Conservation (phyloP, 2,888 invertebrate species). For the Pemphredon lugubris region DNA sequence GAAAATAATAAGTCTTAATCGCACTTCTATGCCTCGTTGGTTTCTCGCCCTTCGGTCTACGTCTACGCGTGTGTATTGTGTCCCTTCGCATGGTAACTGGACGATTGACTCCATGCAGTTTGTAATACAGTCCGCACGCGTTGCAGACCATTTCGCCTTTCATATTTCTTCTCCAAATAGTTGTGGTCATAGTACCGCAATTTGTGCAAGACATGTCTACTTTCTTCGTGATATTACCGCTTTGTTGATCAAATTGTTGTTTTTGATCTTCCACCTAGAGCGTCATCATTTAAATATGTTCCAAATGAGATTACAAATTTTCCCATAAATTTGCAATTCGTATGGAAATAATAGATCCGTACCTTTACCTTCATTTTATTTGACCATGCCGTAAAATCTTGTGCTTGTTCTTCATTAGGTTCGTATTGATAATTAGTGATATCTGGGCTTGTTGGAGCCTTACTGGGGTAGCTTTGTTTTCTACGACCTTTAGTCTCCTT, state of each 20-base stretch:
- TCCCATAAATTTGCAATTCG: not conserved
- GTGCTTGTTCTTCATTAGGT: conserved; percentile 77
- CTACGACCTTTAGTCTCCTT: conserved; percentile 86
- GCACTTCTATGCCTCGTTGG: conserved; percentile 79
- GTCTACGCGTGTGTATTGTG: conserved; percentile 96
- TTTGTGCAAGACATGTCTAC: conserved; percentile 96
- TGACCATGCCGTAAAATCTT: conserved; percentile 79
- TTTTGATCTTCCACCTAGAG: conserved; percentile 73
- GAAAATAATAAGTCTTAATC: not conserved
- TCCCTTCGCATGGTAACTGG: conserved; percentile 98
- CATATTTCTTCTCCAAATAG: conserved; percentile 97
- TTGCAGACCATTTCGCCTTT: conserved; percentile 99
- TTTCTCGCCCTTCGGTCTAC: conserved; percentile 89
- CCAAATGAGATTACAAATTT: not conserved
- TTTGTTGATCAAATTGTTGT: conserved; percentile 74
- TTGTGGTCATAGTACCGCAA: conserved; percentile 98
- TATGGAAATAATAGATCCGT: not conserved
- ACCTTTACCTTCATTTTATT: conserved; percentile 74
- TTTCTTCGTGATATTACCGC: conserved; percentile 75
- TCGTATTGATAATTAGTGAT: conserved; percentile 76
- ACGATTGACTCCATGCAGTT: conserved; percentile 96
- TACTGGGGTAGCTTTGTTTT: conserved; percentile 91
- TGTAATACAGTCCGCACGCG: conserved; percentile 98
- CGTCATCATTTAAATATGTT: not conserved
- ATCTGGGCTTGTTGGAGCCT: conserved; percentile 82